Evolutionary conservation across 2,113 vertebrate genomes (phyloP), one percentile per base, ranked within the genome.

Genomic region (Gobiocypris rarus): DNA sequence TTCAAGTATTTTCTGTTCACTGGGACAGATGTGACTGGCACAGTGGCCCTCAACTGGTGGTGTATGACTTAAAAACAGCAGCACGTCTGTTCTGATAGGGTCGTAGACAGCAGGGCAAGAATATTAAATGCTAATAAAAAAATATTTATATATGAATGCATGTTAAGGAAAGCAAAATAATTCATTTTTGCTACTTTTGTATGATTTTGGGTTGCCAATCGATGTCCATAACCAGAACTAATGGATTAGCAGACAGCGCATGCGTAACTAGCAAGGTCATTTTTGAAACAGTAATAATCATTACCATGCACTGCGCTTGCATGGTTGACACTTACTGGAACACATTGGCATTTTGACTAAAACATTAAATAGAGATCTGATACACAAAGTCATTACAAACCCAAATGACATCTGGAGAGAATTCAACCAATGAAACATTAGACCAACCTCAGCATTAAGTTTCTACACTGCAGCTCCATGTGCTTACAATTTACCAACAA

Each of bases 401-500:
- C 28, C 10, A 26, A 75, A 82, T 74, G 75, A 82, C 6, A 50
- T 50, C 4, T 76, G 85, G 79, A 80, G 52, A 61, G 48, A 54
- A 71, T 61, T 80, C 74, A 79, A 76, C 61, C 19, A 38, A 28
- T 41, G 58, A 52, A 43, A 85, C 50, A 58, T 67, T 81, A 65
- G 41, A 76, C 41, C 17, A n/a, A 41, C 22, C 22, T 15, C 85
- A 76, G 28, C 63, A 56, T 50, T 77, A 78, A 28, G 28, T 61
- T 52, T 70, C 70, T 59, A 84, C 43, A 7, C 34, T 59, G 48
- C 45, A 69, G 59, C 85, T 45, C 14, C 74, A 84, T 83, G 67
- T 86, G 85, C 78, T 82, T 80, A 56, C 67, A 84, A 80, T 88
- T 69, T 70, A 56, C 69, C 69, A 50, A 70, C 24, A 75, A 70